phyloP scores from a whole-genome alignment of 2,888 invertebrate genomes.

The Drosophila imparisetae region DNA sequence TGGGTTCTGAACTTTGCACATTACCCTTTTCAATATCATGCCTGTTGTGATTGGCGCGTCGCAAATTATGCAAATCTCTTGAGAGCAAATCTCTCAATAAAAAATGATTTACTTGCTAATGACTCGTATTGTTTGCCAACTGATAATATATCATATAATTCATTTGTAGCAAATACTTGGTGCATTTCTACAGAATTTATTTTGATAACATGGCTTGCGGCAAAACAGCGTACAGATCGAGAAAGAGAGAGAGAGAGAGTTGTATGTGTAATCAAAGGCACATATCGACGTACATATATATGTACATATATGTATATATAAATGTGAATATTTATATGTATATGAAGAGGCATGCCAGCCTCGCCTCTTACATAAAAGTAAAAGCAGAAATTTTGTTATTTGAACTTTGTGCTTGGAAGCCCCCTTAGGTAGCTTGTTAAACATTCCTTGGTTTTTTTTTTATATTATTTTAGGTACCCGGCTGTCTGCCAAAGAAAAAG shows the following conservation, averaged over 20 bases:
- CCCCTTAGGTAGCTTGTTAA: slow-evolving; percentile 78
- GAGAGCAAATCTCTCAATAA: slow-evolving; percentile 39
- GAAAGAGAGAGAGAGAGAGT: slow-evolving; percentile 16
- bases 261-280: slow-evolving; percentile 52
- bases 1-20: not conserved
- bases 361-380: slow-evolving; percentile 49
- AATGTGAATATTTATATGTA: slow-evolving; percentile 15
- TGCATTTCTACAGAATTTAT: slow-evolving; percentile 32
- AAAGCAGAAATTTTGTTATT: slow-evolving; percentile 73
- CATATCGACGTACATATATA: slow-evolving; percentile 11
- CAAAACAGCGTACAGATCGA: slow-evolving; percentile 13
- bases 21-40: slow-evolving; percentile 19
- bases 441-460: slow-evolving; percentile 69
- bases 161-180: slow-evolving; percentile 43
- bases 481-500: slow-evolving; percentile 47
- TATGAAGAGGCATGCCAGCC: slow-evolving; percentile 29
- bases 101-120: slow-evolving; percentile 13
- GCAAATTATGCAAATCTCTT: slow-evolving; percentile 52
- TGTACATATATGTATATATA: no score
- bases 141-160: slow-evolving; percentile 12
- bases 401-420: slow-evolving; percentile 66
- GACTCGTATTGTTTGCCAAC: slow-evolving; percentile 6
- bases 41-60: slow-evolving; percentile 45
- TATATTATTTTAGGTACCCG: slow-evolving; percentile 11
- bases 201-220: slow-evolving; percentile 34